Percentiles rank a stretch among this genome's conserved stretches.
Conservation (phyloP, 2,888 invertebrate species). For the Sisyra terminalis region DNA sequence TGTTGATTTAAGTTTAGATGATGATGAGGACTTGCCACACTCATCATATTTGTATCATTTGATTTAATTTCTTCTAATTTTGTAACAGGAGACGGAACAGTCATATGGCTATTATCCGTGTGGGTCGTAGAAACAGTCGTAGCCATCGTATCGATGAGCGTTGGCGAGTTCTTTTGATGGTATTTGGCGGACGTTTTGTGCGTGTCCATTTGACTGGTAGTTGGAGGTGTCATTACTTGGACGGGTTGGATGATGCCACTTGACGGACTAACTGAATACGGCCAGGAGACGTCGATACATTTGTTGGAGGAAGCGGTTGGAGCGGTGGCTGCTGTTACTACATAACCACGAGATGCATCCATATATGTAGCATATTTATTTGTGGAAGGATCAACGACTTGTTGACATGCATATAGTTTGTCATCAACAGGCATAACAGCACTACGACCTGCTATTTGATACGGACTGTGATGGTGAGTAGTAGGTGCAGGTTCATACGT, state of each 20-base stretch:
- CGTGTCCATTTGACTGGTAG: slow-evolving; percentile 17
- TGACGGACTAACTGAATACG: slow-evolving; percentile 30
- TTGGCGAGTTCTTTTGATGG: slow-evolving; percentile 22
- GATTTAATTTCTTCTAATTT: slow-evolving; percentile 42
- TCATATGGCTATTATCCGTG: neutral
- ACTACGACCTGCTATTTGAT: slow-evolving; percentile 28
- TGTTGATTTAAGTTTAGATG: slow-evolving; percentile 14
- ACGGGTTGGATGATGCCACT: slow-evolving; percentile 30
- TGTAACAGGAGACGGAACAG: slow-evolving; percentile 14
- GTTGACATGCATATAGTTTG: slow-evolving; percentile 43
- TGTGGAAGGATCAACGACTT: slow-evolving; percentile 39
- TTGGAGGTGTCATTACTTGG: slow-evolving; percentile 23
- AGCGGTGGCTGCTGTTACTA: slow-evolving; percentile 26
- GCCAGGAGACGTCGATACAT: slow-evolving; percentile 30
- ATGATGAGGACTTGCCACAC: slow-evolving; percentile 16
- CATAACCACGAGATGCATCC: slow-evolving; percentile 36
- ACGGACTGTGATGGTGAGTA: slow-evolving; percentile 28
- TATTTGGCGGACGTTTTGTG: slow-evolving; percentile 21
- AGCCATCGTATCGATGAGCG: slow-evolving; percentile 33
- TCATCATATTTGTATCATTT: slow-evolving; percentile 22
- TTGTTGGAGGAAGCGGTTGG: slow-evolving; percentile 17
- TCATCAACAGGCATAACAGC: slow-evolving; percentile 32
- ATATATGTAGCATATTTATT: slow-evolving; percentile 39
- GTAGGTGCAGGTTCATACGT: slow-evolving; percentile 35
- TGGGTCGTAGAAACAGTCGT: slow-evolving; percentile 32